Percentiles rank a stretch among this genome's conserved stretches.
These are phyloP conservation scores for Bovichtus diacanthus DNA, from an alignment of 2,797 vertebrate genomes.

Conservation along the genomic window DNA sequence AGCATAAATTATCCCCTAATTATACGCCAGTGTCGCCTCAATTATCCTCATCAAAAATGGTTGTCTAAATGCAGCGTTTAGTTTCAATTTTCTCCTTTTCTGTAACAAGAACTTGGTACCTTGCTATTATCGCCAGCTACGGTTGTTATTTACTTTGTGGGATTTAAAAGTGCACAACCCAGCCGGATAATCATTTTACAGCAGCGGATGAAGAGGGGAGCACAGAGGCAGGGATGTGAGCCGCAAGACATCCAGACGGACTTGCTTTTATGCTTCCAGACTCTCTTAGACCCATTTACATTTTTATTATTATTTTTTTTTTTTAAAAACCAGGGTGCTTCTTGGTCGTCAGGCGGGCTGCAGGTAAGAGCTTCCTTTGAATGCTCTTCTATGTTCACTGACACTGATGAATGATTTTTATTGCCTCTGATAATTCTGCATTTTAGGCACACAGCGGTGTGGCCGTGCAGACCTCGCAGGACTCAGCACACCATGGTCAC, in stretches of 20 bases:
- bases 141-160: conserved; percentile 99
- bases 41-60: conserved; percentile 99
- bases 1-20: conserved; percentile 99
- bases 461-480: conserved; percentile 43
- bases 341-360: conserved; percentile 38
- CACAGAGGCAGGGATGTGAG: conserved; percentile 65
- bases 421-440: conserved; percentile 30
- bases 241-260: conserved; percentile 46
- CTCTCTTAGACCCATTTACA: neutral
- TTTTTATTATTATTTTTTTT: too few relatives aligned
- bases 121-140: conserved; percentile 98
- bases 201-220: conserved; percentile 90
- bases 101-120: conserved; percentile 99
- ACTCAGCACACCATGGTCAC: conserved; percentile 83
- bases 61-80: conserved; percentile 99
- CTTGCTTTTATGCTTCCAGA: conserved; percentile 12
- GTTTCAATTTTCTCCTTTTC: conserved; percentile 99
- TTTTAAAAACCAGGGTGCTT: neutral
- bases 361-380: conserved; percentile 65
- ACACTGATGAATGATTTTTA: conserved; percentile 21
- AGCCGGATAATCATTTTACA: conserved; percentile 93
- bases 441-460: conserved; percentile 18
- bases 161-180: conserved; percentile 97
- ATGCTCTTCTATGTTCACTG: conserved; percentile 12
- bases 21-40: conserved; percentile 99